Evolutionary conservation across 2,797 vertebrate species (phyloP), one percentile per base, ranked within the genome.

Genomic region (Microctenopoma stevenorrisi): DNA sequence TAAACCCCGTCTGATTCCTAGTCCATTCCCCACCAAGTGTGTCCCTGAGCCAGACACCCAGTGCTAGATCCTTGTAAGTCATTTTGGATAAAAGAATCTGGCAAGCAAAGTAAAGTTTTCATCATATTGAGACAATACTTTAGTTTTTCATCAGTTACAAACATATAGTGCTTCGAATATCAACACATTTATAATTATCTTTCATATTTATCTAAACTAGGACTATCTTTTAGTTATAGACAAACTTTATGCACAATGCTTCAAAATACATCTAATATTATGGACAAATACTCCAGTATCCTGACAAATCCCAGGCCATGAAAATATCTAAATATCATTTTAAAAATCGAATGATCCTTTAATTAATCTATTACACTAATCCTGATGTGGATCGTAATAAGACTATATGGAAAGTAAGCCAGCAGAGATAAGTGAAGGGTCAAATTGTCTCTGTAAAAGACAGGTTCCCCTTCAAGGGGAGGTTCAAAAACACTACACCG

Each of bases 361-460:
- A 81, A 88, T 78, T 78, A 80, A 88, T 88, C 82, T 88, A 56
- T 88, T 74, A 74, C 55, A 58, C 66, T 82, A 81, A 81, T 87
- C 84, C 84, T 69, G 76, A 90, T 91, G 64, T 78, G 60, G 49
- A 76, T 77, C 28, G 8, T 46, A 73, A 81, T 85, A 66, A 75
- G 53, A 76, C 64, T 62, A 64, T 57, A 76, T 65, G 72, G 35
- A 60, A 46, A 78, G 62, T 44, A 64, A 59, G 63, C 60, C 60
- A 51, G 51, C 3, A 2, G 60, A 74, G 68, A 71, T 70, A 51
- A 79, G 82, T 74, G 52, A 86, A 63, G 74, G 82, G 81, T 91
- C 80, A 85, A 16, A 78, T 50, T 76, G 68, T 80, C 64, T 78
- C 60, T 56, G 76, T 30, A 55, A 78, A 71, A 69, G 58, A 46